phyloP scores from a whole-genome alignment of 2,888 invertebrate genomes.

The Ephialtes manifestator region DNA sequence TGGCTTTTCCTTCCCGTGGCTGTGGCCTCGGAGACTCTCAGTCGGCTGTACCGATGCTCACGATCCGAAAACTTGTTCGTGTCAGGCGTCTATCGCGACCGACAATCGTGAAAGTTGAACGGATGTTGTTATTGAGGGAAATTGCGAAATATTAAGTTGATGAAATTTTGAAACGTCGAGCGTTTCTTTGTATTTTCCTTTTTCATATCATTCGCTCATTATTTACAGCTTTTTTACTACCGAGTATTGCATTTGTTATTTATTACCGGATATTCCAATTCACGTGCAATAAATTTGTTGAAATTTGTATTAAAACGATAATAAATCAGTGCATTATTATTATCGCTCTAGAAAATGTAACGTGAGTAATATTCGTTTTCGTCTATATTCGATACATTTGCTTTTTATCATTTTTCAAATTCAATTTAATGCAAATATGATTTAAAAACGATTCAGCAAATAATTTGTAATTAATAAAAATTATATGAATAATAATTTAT shows the following conservation, averaged over 20 bases:
- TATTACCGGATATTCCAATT: not conserved
- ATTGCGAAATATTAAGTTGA: constrained; percentile 35
- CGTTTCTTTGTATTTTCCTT: constrained; percentile 1
- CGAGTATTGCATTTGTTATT: not conserved
- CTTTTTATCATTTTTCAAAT: too few species aligned
- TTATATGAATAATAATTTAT: not conserved
- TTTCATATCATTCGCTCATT: not conserved
- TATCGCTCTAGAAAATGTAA: not conserved
- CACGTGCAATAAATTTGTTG: not conserved
- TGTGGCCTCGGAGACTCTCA: constrained; percentile 8
- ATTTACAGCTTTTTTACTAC: not conserved
- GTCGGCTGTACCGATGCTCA: constrained; percentile 4
- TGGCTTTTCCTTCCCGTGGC: not conserved
- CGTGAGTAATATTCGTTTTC: too few species aligned
- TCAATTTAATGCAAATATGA: too few species aligned
- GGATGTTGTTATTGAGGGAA: constrained; percentile 15
- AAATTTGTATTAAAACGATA: not conserved
- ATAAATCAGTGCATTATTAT: not conserved
- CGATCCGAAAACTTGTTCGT: constrained; percentile 30
- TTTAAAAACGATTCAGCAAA: too few species aligned
- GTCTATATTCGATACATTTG: too few species aligned
- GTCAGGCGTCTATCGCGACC: constrained; percentile 11
- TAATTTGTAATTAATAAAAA: not conserved
- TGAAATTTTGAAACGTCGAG: constrained; percentile 20
- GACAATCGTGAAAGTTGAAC: constrained; percentile 25